These are phyloP conservation scores for Cathartes aura DNA, from an alignment of 2,113 vertebrate species.

Conservation along the genomic window DNA sequence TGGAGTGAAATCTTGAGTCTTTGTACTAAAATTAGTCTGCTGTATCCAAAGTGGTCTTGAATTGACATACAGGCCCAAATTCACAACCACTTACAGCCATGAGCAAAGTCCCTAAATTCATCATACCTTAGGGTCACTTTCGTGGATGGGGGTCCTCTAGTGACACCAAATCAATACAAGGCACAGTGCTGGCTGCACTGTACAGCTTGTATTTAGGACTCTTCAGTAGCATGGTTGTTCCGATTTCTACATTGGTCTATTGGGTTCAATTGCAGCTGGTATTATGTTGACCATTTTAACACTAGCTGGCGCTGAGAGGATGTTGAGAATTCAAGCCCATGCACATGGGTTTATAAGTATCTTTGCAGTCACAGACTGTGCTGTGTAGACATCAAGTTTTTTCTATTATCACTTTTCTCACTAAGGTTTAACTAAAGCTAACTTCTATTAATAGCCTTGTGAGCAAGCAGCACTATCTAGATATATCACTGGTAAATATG, in stretches of 20 bases:
- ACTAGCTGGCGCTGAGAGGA: neutral
- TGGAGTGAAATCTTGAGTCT: neutral
- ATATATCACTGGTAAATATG: neutral
- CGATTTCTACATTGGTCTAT: neutral
- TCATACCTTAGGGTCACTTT: neutral
- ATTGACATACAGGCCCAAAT: neutral
- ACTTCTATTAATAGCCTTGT: neutral
- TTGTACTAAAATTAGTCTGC: neutral
- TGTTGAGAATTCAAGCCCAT: neutral
- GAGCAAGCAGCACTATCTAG: neutral
- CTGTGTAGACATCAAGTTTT: neutral
- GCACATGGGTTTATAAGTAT: neutral
- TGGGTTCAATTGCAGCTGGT: neutral
- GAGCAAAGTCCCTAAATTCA: neutral
- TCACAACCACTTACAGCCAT: rapidly evolving
- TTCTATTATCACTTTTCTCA: neutral
- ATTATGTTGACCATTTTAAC: neutral
- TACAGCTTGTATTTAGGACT: neutral
- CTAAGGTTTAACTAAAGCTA: neutral
- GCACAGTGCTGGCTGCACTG: neutral
- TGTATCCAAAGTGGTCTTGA: neutral
- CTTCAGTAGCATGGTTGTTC: neutral
- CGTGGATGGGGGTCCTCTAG: neutral
- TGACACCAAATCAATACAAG: neutral
- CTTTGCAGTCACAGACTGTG: neutral